These are phyloP conservation scores for Alaudala cheleensis DNA, from an alignment of 2,113 vertebrate genomes.

Conservation along the genomic window DNA sequence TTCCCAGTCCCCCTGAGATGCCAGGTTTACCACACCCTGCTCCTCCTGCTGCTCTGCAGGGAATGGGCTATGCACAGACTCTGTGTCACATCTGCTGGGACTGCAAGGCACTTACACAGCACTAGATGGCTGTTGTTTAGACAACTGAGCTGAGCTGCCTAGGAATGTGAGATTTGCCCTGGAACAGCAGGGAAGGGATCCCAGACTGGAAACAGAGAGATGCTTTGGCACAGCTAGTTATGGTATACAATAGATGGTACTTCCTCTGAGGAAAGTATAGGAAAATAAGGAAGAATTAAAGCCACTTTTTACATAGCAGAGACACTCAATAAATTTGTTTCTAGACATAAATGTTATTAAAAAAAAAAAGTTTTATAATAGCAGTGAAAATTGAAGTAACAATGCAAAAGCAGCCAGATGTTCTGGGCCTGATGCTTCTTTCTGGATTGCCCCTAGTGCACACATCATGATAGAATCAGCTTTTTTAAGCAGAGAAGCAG, in stretches of 20 bases:
- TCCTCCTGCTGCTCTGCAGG: neutral
- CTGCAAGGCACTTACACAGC: neutral
- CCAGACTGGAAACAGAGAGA: neutral
- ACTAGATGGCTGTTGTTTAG: neutral
- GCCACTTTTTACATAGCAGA: neutral
- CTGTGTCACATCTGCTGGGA: neutral
- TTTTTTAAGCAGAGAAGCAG: neutral
- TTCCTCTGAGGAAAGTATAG: neutral
- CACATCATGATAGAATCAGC: neutral
- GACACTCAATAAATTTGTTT: neutral
- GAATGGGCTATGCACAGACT: accelerated
- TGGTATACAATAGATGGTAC: neutral
- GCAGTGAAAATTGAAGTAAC: neutral
- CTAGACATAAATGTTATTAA: neutral
- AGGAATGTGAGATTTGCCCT: neutral
- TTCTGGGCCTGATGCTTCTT: neutral
- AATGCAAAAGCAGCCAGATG: neutral
- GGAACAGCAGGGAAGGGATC: neutral
- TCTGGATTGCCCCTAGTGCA: neutral
- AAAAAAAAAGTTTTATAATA: neutral
- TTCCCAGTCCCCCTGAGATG: neutral
- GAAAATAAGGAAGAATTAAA: neutral
- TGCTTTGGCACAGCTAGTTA: neutral
- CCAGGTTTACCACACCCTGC: accelerated
- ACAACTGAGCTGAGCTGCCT: neutral